Conservation (phyloP, 1,140 invertebrate species). For the Eufriesea mexicana region DNA sequence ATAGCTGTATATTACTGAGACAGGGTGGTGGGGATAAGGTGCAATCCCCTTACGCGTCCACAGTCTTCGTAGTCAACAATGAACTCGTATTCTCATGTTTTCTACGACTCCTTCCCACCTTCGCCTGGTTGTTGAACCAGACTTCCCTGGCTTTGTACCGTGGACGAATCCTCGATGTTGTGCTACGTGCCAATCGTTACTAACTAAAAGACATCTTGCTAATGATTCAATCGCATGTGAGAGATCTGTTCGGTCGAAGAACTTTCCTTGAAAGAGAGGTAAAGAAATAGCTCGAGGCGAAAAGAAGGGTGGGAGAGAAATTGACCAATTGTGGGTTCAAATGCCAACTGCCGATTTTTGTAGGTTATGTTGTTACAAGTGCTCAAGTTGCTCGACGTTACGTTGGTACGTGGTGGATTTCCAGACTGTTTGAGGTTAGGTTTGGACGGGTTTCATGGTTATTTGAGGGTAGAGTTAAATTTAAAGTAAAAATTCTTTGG, state of each 20-base stretch:
- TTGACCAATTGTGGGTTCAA: no score
- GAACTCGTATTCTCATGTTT: constrained; percentile 69
- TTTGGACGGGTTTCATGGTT: no score
- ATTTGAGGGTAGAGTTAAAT: no score
- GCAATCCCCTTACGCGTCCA: constrained; percentile 56
- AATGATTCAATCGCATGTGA: constrained; percentile 37
- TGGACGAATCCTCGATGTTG: constrained; percentile 33
- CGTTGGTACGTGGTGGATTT: no score
- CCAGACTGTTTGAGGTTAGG: no score
- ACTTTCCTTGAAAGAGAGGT: neutral
- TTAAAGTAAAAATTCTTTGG: no score
- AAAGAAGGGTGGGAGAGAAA: no score
- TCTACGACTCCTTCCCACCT: constrained; percentile 54
- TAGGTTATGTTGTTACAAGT: no score
- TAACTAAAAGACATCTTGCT: constrained; percentile 24
- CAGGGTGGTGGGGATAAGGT: constrained; percentile 52
- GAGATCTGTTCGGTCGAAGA: neutral
- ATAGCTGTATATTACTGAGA: constrained; percentile 61
- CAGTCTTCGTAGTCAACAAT: constrained; percentile 56
- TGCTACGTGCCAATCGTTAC: constrained; percentile 41
- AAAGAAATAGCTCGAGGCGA: neutral
- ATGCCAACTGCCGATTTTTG: no score
- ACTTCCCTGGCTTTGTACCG: constrained; percentile 46
- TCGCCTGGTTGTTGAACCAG: constrained; percentile 59
- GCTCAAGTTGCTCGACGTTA: no score